Evolutionary conservation across 2,888 invertebrate species (phyloP), one percentile per base, ranked within the genome.

Genomic region (Idaea dimidiata): DNA sequence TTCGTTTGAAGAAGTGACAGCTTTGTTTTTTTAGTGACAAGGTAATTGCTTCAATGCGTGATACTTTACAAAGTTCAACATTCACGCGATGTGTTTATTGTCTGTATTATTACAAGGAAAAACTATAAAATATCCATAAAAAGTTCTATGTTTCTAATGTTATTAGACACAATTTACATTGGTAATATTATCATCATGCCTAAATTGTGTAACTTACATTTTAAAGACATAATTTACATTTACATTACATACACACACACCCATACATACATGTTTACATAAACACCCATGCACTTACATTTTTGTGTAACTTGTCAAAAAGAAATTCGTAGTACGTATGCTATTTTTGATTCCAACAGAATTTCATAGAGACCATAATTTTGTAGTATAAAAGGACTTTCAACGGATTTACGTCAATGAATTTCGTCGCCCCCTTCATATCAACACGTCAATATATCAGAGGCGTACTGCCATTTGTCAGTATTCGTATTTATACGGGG

Each of bases 371-470:
- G 62, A 60, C 62, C 60, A 56, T 58, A 66, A 75, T 75, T 64
- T 61, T 67, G 70, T 72, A 68, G 72, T 73, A 77, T 78, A 73
- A 77, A 76, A 79, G 73, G 72, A 75, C 75, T 72, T 77, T 75
- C 74, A 74, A 68, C 70, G 73, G 74, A 78, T 79, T 78, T 79
- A 78, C 75, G 78, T 75, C 78, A 76, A 80, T 79, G 79, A 79
- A 79, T 76, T 78, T 80, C 81, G 77, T 78, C 77, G 72, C 74
- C 80, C 73, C 72, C 76, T 76, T 79, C 17, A 79, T 83, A 84
- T 84, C 84, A 83, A 80, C 81, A 79, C 78, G 77, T 79, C 82
- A 75, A 78, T 84, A 84, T 81, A 83, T 84, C 84, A 83, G 80
- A 78, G 76, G 78, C 71, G 78, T 74, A 71, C 75, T 72, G 76